Conservation (phyloP, 2,888 invertebrate species). For the Cenopis cana region DNA sequence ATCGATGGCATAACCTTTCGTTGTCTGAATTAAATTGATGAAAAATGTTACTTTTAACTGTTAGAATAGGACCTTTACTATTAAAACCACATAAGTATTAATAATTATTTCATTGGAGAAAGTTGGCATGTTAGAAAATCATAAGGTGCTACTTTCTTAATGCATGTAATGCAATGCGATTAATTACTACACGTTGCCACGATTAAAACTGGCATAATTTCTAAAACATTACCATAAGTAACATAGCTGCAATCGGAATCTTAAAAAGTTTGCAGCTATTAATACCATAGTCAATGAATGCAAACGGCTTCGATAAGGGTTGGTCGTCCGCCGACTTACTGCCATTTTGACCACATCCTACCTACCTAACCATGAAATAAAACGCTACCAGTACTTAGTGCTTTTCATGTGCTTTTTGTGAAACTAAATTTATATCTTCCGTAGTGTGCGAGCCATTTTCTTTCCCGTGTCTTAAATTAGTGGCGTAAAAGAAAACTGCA, state of each 20-base stretch:
- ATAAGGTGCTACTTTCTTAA: conserved; percentile 29
- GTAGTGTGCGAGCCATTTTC: conserved; percentile 51
- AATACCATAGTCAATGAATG: conserved; percentile 56
- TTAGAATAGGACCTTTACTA: neutral
- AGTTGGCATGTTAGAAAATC: conserved; percentile 38
- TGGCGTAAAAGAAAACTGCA: conserved; percentile 48
- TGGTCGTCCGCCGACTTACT: conserved; percentile 54
- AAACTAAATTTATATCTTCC: conserved; percentile 67
- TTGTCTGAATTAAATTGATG: no score
- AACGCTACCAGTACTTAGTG: conserved; percentile 44
- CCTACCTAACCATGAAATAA: conserved; percentile 48
- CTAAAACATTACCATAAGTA: conserved; percentile 37
- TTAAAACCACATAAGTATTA: neutral
- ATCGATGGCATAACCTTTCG: no score
- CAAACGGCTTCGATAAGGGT: conserved; percentile 54
- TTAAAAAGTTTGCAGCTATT: conserved; percentile 33
- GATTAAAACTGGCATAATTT: conserved; percentile 25
- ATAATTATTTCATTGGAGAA: conserved; percentile 19
- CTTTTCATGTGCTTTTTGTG: conserved; percentile 60
- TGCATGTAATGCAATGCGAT: conserved; percentile 30
- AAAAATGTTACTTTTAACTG: no score
- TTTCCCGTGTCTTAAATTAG: conserved; percentile 48
- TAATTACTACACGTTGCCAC: conserved; percentile 36
- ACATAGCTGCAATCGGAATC: conserved; percentile 16
- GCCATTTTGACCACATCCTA: conserved; percentile 55